These are phyloP conservation scores for Sebastes trivittatus DNA, from an alignment of 2,797 vertebrate genomes.

Conservation along the genomic window DNA sequence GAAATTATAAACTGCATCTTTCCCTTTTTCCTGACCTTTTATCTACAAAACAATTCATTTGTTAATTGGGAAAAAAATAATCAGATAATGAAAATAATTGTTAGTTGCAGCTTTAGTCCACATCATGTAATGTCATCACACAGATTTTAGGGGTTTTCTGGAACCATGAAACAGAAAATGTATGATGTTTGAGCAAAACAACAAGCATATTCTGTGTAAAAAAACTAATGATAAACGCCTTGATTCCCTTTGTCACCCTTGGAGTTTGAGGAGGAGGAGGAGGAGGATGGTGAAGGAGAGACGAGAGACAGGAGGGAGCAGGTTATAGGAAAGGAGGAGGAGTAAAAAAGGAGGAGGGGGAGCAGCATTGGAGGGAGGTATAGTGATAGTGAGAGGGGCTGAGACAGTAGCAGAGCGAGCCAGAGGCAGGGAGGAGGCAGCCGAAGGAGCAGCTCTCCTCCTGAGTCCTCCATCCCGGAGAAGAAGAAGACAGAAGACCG, in stretches of 20 bases:
- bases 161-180: not conserved
- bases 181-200: not conserved
- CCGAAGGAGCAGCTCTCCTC: conserved; percentile 64
- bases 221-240: conserved; percentile 26
- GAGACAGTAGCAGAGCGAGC: conserved; percentile 64
- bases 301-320: conserved; percentile 44
- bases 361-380: conserved; percentile 59
- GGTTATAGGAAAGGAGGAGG: conserved; percentile 65
- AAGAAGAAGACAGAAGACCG: conserved; percentile 48
- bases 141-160: not conserved
- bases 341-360: conserved; percentile 45
- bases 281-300: conserved; percentile 33
- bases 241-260: conserved; percentile 51
- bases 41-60: rapidly evolving
- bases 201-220: not conserved
- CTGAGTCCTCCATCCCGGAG: conserved; percentile 59
- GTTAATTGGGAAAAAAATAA: not conserved
- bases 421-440: conserved; percentile 65
- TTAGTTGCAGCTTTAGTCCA: not conserved
- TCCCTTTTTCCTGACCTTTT: not conserved
- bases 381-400: conserved; percentile 71
- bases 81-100: not conserved
- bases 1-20: not conserved
- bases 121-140: not conserved
- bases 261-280: conserved; percentile 48